These are phyloP conservation scores for Umimayanthus kanabou DNA, from an alignment of 92 coral and sea anemone genomes.

Conservation along the genomic window DNA sequence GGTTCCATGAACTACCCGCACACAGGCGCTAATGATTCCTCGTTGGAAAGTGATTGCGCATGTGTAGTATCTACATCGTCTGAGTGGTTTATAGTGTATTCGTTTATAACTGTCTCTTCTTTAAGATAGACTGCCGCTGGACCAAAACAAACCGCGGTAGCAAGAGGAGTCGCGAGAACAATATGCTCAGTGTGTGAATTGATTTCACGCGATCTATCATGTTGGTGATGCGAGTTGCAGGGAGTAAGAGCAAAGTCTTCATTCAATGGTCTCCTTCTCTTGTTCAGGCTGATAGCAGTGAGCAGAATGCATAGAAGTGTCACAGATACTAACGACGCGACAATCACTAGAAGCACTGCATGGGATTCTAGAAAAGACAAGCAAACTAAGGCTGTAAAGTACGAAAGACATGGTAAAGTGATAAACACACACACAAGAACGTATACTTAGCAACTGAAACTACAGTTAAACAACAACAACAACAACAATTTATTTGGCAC, in stretches of 20 bases:
- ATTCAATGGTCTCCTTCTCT: constrained; percentile 15
- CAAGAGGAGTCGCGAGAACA: constrained; percentile 26
- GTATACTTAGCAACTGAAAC: too few relatives aligned
- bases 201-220: not conserved
- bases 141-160: constrained; percentile 25
- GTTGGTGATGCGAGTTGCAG: constrained; percentile 11
- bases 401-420: not conserved
- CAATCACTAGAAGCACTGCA: constrained; percentile 28
- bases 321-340: constrained; percentile 23
- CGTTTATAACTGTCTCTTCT: constrained; percentile 1
- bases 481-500: too few relatives aligned
- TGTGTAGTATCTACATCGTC: not conserved
- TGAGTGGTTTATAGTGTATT: not conserved
- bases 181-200: constrained; percentile 22
- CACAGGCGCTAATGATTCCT: not conserved
- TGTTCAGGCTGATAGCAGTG: constrained; percentile 28
- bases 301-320: constrained; percentile 26
- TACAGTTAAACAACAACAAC: too few relatives aligned
- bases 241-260: constrained; percentile 11
- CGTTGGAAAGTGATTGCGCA: not conserved
- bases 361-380: constrained; percentile 16
- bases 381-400: not conserved
- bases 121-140: constrained; percentile 31
- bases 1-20: not conserved
- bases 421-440: not conserved